Evolutionary conservation across 2,113 vertebrate species (phyloP), one percentile per base, ranked within the genome.

Genomic region (Actinemys pallida): DNA sequence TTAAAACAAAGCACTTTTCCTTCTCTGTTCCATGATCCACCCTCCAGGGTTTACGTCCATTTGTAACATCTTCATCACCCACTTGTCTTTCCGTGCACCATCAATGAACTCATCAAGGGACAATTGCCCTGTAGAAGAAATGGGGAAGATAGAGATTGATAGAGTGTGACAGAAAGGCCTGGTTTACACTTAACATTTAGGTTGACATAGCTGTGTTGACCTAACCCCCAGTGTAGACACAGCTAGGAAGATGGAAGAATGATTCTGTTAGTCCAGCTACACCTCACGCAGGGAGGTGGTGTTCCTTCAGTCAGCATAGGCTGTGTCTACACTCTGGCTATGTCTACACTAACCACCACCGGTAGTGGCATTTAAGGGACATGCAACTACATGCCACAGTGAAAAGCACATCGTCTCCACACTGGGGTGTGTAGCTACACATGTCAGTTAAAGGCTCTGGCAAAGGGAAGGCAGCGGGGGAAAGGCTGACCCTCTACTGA

Each of bases 61-160:
- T 94, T 99, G 99, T 84, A 99, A 93, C 99, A 99, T 99, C 98
- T 99, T 99, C 99, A 99, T 99, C 97, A 99, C 99, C 99, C 99
- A 99, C 96, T 99, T 99, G 98, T 99, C 99, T 24, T 98, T 98
- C 75, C 98, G 98, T 79, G 99, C 99, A 3, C 99, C 99, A 5
- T 99, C 99, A 1, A 99, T 96, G 96, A 99, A 99, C 97, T 99
- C 99, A 0, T 99, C 99, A 94, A 99, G 97, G 6, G 99, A 99
- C 39, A 99, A 92, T 97, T 99, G 99, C 80, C 99, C 99, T 99
- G 92, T 90, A 89, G 53, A 31, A 0, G 91, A 49, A 95, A 62
- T 5, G 25, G 75, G 72, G 50, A 24, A 87, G 42, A 31, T 20
- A 25, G 3, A 50, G 49, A 24, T 6, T 31, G 20, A 50, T 57